Evolutionary conservation across 1,140 invertebrate genomes (phyloP).

Genomic region (Bombus breviceps): DNA sequence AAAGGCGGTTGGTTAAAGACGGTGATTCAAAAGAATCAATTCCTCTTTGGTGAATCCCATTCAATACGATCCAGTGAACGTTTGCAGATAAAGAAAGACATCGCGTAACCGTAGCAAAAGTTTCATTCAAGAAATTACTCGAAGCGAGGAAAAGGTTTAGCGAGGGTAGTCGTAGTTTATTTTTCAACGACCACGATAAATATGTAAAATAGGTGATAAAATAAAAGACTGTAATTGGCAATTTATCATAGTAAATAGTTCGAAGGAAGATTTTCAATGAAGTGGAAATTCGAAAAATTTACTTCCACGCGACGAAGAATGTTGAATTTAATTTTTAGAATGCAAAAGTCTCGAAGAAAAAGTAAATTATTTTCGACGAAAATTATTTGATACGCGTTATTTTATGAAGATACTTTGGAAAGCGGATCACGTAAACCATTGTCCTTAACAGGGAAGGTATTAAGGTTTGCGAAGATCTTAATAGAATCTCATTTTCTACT

Average conservation of each 20-base stretch:
- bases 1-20: no score
- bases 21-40: no score
- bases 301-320: accelerated
- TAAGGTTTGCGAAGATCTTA: neutral
- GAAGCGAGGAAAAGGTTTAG: no score
- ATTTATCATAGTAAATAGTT: neutral
- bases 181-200: no score
- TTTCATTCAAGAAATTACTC: no score
- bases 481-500: neutral
- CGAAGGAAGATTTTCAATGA: neutral
- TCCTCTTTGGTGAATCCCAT: no score
- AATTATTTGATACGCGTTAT: neutral
- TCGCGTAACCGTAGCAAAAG: no score
- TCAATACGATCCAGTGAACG: no score
- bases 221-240: neutral
- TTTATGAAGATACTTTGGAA: neutral
- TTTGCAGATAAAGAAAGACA: no score
- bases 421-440: neutral
- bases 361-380: neutral
- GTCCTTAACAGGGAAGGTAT: neutral
- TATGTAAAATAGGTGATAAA: neutral
- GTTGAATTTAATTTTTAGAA: neutral
- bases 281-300: neutral
- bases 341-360: neutral
- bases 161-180: no score